Conservation (phyloP, 1,140 invertebrate genomes). For the Sipha flava region DNA sequence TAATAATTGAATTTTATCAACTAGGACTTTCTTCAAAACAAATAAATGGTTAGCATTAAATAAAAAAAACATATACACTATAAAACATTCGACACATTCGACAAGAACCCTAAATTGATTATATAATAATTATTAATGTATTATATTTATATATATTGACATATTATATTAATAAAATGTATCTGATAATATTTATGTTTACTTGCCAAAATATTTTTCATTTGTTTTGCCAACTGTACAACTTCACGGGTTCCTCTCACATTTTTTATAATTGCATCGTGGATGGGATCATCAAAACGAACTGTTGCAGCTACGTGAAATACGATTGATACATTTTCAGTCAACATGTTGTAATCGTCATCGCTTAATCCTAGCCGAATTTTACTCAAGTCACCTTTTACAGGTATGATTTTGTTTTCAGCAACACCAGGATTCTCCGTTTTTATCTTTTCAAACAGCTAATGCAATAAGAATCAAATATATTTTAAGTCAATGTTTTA, state of each 20-base stretch:
- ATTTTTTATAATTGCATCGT: conserved; percentile 56
- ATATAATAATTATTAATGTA: too few species aligned
- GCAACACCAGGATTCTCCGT: background rate
- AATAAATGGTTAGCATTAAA: too few species aligned
- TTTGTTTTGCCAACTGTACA: conserved; percentile 46
- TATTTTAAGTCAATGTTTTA: too few species aligned
- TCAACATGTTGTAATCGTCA: conserved; percentile 56
- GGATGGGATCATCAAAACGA: conserved; percentile 56
- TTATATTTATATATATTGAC: too few species aligned
- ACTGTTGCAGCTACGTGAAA: conserved; percentile 60
- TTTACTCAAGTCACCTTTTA: conserved; percentile 51
- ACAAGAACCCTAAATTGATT: too few species aligned
- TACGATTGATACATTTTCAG: conserved; percentile 67
- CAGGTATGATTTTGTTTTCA: conserved; percentile 47
- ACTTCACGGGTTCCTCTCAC: conserved; percentile 54
- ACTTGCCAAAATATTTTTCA: conserved; percentile 47
- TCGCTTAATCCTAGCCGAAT: conserved; percentile 47
- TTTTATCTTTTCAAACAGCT: background rate
- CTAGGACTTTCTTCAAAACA: too few species aligned
- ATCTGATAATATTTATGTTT: too few species aligned
- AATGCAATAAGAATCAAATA: background rate
- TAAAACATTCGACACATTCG: too few species aligned
- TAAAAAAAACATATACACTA: too few species aligned
- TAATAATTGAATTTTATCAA: too few species aligned
- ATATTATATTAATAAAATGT: too few species aligned